Base-by-base conservation (phyloP, 2,888 invertebrate genomes). In the Idaea straminata region DNA sequence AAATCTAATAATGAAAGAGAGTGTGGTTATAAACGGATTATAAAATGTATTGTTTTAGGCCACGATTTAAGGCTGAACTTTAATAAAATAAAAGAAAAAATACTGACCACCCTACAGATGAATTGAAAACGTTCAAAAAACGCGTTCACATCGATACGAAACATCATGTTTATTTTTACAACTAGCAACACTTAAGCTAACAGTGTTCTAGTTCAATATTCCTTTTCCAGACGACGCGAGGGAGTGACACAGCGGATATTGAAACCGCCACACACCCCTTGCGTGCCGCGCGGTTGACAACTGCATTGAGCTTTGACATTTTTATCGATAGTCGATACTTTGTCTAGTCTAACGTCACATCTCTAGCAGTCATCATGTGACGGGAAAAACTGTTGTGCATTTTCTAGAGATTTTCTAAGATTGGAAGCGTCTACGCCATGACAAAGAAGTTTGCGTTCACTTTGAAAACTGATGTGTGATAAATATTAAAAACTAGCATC, bases 241-340 rank as follows among this genome's bases (percentile, higher is more conserved):
- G 59, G 62, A 63, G 63, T 66, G 69, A 65, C 69, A 63, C 59
- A 47, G 58, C 69, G 69, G 69, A 69, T 69, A 69, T 69, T 69
- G 69, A 67, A 67, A 67, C 61, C 61, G 38, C 34, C 62, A 62
- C 38, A 62, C 47, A 57, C 47, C 34, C 36, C 57, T 57, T 47
- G 47, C 57, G 62, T 57, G 34, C 15, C 25, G 25, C 15, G 15
- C n/a, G 6, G 34, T 25, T 62, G 38, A 47, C 62, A 34, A 62
- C 15, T 57, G 57, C 62, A 57, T 57, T 62, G 16, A 57, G 25
- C 13, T 34, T 59, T 59, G 59, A 59, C 59, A 34, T 59, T 59
- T 59, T 59, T 59, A 59, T 59, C 59, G 59, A 59, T 59, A 59
- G 34, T 59, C 13, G 59, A 59, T 34, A 59, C 25, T 59, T 59